Percentiles rank a stretch among this genome's conserved stretches.
Evolutionary conservation across 2,888 invertebrate genomes (phyloP).

Genomic region (Drosophila koepferae): DNA sequence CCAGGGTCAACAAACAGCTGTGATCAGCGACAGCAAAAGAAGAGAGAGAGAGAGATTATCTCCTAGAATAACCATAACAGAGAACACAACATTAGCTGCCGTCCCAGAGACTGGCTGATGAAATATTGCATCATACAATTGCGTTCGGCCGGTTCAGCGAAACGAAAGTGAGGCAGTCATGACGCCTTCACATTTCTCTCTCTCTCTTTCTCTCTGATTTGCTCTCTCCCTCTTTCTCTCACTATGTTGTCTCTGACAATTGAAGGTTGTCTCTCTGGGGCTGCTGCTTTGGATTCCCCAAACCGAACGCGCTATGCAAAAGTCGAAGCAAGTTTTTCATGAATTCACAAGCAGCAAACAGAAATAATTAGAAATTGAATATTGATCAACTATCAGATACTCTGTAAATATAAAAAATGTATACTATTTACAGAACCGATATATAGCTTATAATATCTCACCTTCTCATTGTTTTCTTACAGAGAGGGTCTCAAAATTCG

Average conservation of each 20-base stretch:
- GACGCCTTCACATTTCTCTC: constrained; percentile 29
- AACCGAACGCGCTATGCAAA: constrained; percentile 41
- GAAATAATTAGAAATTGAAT: constrained; percentile 7
- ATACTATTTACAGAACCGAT: too few relatives aligned
- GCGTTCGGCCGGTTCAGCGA: constrained; percentile 33
- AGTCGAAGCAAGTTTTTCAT: constrained; percentile 57
- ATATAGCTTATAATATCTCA: too few relatives aligned
- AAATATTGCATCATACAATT: constrained; percentile 79
- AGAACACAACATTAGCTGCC: constrained; percentile 15
- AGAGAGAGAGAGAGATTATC: not conserved
- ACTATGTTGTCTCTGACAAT: constrained; percentile 34
- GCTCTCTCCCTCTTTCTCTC: constrained; percentile 13
- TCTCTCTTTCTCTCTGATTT: constrained; percentile 10
- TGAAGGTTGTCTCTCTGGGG: constrained; percentile 49
- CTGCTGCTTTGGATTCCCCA: constrained; percentile 51
- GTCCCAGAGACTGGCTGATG: constrained; percentile 59
- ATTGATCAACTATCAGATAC: constrained; percentile 19
- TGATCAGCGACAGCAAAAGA: constrained; percentile 12
- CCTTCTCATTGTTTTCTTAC: too few relatives aligned
- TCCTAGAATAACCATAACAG: constrained; percentile 29
- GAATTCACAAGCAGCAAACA: constrained; percentile 31
- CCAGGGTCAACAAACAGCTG: constrained; percentile 13
- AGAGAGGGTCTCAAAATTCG: too few relatives aligned
- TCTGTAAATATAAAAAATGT: not conserved
- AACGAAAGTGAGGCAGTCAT: constrained; percentile 65